Evolutionary conservation across 2,113 vertebrate genomes (phyloP).

Genomic region (Cebus imitator): DNA sequence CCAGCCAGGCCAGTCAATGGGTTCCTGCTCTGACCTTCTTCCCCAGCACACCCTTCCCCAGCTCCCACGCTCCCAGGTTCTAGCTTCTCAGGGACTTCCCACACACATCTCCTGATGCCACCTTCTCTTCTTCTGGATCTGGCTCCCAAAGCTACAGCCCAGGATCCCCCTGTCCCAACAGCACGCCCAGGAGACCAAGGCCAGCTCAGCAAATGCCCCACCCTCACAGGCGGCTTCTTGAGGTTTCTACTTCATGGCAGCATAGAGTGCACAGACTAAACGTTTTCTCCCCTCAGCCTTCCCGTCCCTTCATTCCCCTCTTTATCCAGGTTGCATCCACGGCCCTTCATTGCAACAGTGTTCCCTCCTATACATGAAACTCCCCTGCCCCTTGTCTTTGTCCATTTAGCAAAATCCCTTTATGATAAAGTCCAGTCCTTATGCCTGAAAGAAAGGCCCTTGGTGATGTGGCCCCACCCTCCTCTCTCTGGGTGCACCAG

Average conservation of each 20-base stretch:
- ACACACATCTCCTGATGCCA: rapidly evolving
- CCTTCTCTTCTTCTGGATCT: background rate
- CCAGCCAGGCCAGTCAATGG: background rate
- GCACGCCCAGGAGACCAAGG: background rate
- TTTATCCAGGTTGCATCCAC: background rate
- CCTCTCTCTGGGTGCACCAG: background rate
- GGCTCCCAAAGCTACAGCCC: background rate
- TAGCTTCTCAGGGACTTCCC: background rate
- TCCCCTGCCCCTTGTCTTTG: background rate
- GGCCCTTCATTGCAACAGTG: background rate
- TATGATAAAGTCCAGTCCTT: background rate
- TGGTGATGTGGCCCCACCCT: background rate
- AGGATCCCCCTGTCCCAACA: background rate
- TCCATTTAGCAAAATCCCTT: background rate
- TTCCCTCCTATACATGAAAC: background rate
- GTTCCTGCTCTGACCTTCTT: background rate
- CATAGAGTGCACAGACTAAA: background rate
- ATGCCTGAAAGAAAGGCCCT: background rate
- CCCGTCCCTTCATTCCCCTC: background rate
- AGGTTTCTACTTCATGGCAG: background rate
- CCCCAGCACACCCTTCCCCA: background rate
- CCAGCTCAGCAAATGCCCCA: background rate
- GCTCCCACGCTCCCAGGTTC: background rate
- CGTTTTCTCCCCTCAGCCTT: background rate
- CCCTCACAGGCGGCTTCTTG: background rate